Evolutionary conservation across 2,113 vertebrate species (phyloP).

Genomic region (Anas platyrhynchos): DNA sequence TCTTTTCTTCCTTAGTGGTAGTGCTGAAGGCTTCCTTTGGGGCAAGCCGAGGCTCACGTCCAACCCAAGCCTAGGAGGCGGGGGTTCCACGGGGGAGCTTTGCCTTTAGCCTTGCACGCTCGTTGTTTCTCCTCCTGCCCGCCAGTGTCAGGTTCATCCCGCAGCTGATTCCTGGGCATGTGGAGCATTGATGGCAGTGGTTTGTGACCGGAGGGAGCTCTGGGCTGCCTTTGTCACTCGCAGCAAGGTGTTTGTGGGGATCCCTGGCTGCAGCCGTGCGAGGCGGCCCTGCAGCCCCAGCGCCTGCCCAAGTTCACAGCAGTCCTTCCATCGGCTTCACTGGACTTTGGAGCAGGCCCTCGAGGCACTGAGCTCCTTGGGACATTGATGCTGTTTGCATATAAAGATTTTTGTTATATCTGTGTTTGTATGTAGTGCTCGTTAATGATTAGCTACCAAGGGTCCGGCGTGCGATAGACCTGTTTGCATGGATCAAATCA

Average conservation of each 20-base stretch:
- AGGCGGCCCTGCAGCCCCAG: background rate
- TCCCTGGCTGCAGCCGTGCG: rapidly evolving
- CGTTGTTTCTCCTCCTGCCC: background rate
- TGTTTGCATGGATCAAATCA: background rate
- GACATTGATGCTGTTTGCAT: background rate
- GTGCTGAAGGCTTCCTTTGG: rapidly evolving
- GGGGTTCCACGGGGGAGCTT: rapidly evolving
- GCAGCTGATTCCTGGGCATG: no score
- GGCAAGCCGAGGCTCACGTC: rapidly evolving
- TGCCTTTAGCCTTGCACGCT: rapidly evolving
- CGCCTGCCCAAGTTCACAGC: background rate
- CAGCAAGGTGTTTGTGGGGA: background rate
- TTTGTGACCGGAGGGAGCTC: background rate
- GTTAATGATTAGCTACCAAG: background rate
- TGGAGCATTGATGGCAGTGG: no score
- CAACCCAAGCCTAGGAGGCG: background rate
- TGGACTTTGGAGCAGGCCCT: slow-evolving; percentile 3
- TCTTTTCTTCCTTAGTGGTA: no score
- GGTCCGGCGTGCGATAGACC: background rate
- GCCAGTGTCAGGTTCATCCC: background rate
- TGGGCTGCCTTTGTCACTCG: background rate
- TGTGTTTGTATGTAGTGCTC: background rate
- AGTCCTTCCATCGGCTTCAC: background rate
- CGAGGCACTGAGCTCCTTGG: background rate
- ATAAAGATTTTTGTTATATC: background rate